These are phyloP conservation scores for Manis crassicaudata DNA, from an alignment of 2,797 vertebrate species.

Conservation along the genomic window DNA sequence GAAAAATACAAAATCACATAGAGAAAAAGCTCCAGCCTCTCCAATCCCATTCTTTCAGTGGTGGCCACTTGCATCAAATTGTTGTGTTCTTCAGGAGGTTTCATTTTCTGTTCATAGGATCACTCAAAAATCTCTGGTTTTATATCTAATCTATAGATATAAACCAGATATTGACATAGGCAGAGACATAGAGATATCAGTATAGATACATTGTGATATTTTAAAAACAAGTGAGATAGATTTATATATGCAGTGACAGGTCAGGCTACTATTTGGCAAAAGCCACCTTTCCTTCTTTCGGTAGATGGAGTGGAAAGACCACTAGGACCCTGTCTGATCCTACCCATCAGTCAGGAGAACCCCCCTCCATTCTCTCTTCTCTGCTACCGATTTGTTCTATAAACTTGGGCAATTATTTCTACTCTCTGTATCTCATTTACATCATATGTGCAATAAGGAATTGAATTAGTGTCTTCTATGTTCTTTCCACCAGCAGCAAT, in stretches of 20 bases:
- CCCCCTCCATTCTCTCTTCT: neutral
- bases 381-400: neutral
- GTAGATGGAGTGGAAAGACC: neutral
- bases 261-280: neutral
- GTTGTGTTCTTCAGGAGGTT: neutral
- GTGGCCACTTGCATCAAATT: neutral
- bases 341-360: neutral
- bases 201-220: neutral
- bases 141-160: neutral
- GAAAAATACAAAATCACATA: neutral
- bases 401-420: neutral
- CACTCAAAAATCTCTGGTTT: neutral
- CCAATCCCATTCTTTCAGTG: neutral
- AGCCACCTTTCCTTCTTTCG: too few relatives aligned
- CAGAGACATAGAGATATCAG: neutral
- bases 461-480: neutral
- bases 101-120: neutral
- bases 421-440: neutral
- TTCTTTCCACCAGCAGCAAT: neutral
- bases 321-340: too few relatives aligned
- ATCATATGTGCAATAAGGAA: neutral
- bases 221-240: neutral
- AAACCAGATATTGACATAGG: neutral
- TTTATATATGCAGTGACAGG: neutral
- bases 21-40: neutral